Base-by-base conservation (phyloP, 2,888 invertebrate species). In the Caenorhabditis doughertyi region DNA sequence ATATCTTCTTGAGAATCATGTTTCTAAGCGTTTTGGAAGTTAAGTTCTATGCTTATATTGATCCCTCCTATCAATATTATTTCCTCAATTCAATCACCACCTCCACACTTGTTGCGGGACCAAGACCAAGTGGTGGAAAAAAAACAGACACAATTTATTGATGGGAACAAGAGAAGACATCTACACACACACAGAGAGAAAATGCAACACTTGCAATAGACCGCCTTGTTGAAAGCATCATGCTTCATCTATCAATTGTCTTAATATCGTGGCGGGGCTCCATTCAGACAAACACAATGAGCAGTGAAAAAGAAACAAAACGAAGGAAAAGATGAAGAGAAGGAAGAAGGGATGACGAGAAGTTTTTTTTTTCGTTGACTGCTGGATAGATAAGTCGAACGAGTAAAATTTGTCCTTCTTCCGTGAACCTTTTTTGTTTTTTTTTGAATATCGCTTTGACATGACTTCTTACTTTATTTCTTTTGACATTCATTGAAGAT, bases 191-290 rank as follows among this genome's bases (percentile, higher is more conserved):
- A n/a, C n/a, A n/a, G n/a, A n/a, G n/a, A n/a, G n/a, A n/a, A n/a
- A 74, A 65, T 74, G 56, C 74, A 67, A 74, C 74, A 74, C 70
- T 70, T 70, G 70, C 70, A 42, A 42, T 47, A 23, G 65, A 51
- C 67, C 67, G 67, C 67, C 76, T 44, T 55, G 73, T 64, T 62
- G 73, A 74, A 58, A 39, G 39, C 80, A 73, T 80, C 73, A 80
- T 80, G 73, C 73, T 81, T 81, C 80, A 70, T 81, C 80, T 81
- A 81, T 81, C 80, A 81, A 81, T 81, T 81, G 73, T 81, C 80
- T 81, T 81, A 80, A 80, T 80, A 68, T 79, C 65, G 79, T 44
- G 74, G 49, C 21, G 71, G 58, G 49, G 56, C 58, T 58, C 49
- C 51, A 64, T 64, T 51, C 55, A 64, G 65, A 73, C 53, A 56